Evolutionary conservation across 2,113 vertebrate species (phyloP), one percentile per base, ranked within the genome.

Genomic region (Cygnus buccinator): DNA sequence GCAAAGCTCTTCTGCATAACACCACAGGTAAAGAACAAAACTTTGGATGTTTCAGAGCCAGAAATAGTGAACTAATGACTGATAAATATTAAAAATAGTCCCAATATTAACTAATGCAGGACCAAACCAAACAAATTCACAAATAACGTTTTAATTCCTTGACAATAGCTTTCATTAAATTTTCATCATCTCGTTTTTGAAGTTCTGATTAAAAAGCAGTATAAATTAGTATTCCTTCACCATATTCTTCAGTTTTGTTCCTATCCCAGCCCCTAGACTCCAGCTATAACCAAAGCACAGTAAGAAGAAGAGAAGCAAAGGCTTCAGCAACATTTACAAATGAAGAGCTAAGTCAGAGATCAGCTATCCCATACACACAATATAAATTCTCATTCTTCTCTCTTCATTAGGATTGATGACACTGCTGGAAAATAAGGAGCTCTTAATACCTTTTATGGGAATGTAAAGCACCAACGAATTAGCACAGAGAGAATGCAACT

Each of bases 401-500:
- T 95, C 67, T 80, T 86, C 95, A 95, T 95, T 90, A 94, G 84
- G 82, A 95, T 89, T 95, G 89, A 96, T 95, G 93, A 87, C 9
- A 22, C 63, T 66, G 50, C 90, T 94, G 41, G 84, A 95, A 96
- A 95, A 94, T 88, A 82, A 95, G 84, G 31, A 93, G 78, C 84
- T 85, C 41, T 66, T 85, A 95, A 95, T 94, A 90, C 94, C 87
- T 93, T 95, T 95, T 85, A 95, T 93, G 94, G 93, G 59, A 95
- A 95, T 6, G 44, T 90, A 95, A 95, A 91, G 58, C 54, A 79
- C 71, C 82, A 92, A 61, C 3, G 25, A 93, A 95, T 97, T 95
- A 96, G 90, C 65, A 91, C 71, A 76, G 73, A 82, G 71, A 82
- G 63, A 97, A 95, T 28, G 63, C 71, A 95, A 76, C 93, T 93